Base-by-base conservation (phyloP, 2,888 invertebrate species). In the Girardia tigrina region DNA sequence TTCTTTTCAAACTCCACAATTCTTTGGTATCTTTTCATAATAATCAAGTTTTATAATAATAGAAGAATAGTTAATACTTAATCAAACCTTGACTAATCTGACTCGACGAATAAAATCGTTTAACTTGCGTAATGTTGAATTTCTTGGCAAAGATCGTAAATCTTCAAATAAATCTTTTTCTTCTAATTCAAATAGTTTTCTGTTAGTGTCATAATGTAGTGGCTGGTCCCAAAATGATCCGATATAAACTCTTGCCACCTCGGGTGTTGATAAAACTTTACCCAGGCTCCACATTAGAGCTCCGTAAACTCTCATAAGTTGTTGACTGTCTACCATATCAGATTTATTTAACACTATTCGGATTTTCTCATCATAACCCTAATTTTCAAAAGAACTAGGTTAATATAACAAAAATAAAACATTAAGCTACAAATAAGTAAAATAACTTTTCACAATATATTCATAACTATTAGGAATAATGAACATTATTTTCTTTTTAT, bases 181-280 rank as follows among this genome's bases (percentile, higher is more conserved):
- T 79, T 84, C 84, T 23, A 84, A 77, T 78, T 84, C 84, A 79
- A 84, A 84, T 26, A 84, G 79, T 85, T 86, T 88, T 80, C 94
- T 88, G 84, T 98, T 97, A 75, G 90, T 89, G 86, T 97, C 95
- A 83, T 90, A 94, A 79, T 93, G 88, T 42, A 98, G 86, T 0
- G 95, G 95, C 82, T 95, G 90, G 85, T 97, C 94, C 98, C 98
- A 98, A 86, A 97, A 98, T 1, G 95, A 94, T 20, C 98, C 97
- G 80, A 98, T 94, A 83, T 97, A 98, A 0, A 98, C 97, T 76
- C 98, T 87, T 0, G 95, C 94, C 16, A 98, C 97, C 87, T 98
- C 98, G 0, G 98, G 98, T 1, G 97, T 97, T 84, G 94, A 92
- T 79, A 98, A 86, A 74, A 79, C 78, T 86, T 97, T 98, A 20